These are phyloP conservation scores for Caranx ignobilis DNA, from an alignment of 2,113 vertebrate species.

Conservation along the genomic window DNA sequence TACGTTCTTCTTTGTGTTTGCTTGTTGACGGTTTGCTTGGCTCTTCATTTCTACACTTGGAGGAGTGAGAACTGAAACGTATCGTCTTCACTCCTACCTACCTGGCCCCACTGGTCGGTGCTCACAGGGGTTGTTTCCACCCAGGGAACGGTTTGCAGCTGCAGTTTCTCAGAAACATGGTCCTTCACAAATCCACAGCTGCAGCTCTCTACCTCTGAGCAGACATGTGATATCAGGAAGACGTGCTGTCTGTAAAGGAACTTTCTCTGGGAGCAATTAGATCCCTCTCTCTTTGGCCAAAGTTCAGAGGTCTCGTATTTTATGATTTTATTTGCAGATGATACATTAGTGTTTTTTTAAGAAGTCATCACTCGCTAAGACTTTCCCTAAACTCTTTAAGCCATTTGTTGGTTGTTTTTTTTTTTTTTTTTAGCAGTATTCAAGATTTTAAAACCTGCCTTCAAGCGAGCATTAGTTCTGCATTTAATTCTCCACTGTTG, in stretches of 20 bases:
- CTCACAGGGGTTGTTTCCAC: constrained; percentile 43
- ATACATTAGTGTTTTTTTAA: no score
- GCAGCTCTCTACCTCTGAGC: not conserved
- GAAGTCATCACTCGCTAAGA: no score
- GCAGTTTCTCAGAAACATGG: not conserved
- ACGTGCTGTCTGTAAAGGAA: no score
- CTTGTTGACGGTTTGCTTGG: not conserved
- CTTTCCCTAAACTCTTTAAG: no score
- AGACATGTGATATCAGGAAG: no score
- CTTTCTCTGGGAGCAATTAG: no score
- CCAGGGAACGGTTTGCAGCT: not conserved
- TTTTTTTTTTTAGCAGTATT: not conserved
- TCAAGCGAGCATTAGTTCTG: not conserved
- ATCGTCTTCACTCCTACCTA: not conserved
- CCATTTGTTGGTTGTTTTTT: no score
- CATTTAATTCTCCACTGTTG: not conserved
- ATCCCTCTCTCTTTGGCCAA: no score
- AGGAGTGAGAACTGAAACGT: not conserved
- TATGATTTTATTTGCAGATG: no score
- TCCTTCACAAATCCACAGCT: not conserved
- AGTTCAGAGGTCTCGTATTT: no score
- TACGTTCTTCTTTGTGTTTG: not conserved
- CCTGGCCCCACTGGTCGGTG: not conserved
- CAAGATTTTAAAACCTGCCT: not conserved
- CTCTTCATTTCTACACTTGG: not conserved